phyloP scores from a whole-genome alignment of 2,888 invertebrate species.

The Mythimna lalbum region DNA sequence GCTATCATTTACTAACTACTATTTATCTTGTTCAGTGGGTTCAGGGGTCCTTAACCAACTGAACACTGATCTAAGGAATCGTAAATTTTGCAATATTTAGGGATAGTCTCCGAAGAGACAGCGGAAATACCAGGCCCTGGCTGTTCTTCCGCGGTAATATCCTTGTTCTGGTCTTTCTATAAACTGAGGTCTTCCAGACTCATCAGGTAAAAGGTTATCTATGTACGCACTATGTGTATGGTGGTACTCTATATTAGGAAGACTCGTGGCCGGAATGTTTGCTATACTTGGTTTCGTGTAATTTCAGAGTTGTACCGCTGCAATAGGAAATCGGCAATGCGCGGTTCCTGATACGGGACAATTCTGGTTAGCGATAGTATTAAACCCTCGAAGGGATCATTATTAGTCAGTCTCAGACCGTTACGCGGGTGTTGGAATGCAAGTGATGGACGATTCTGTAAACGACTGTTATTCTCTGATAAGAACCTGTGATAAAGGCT shows the following conservation, averaged over 20 bases:
- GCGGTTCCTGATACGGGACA: not conserved
- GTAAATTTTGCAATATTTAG: not conserved
- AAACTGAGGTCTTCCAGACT: not conserved
- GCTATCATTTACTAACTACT: too few relatives aligned
- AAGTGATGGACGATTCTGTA: not conserved
- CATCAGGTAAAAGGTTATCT: not conserved
- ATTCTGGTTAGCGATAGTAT: not conserved
- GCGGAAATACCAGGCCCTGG: too few relatives aligned
- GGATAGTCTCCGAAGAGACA: not conserved
- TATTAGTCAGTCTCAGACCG: not conserved
- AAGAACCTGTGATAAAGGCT: not conserved
- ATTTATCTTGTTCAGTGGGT: not conserved
- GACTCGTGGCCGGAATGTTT: not conserved
- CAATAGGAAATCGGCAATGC: not conserved
- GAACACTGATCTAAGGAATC: too few relatives aligned
- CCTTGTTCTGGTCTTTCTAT: not conserved
- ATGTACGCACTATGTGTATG: too few relatives aligned
- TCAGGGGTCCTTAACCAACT: not conserved
- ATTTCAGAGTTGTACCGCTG: not conserved
- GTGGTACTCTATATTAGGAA: not conserved
- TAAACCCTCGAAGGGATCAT: not conserved
- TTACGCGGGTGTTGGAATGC: not conserved
- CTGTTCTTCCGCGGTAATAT: not conserved
- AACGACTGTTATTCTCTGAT: not conserved
- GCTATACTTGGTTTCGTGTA: not conserved